Evolutionary conservation across 2,888 invertebrate species (phyloP), one percentile per base, ranked within the genome.

Genomic region (Orchesella flavescens): DNA sequence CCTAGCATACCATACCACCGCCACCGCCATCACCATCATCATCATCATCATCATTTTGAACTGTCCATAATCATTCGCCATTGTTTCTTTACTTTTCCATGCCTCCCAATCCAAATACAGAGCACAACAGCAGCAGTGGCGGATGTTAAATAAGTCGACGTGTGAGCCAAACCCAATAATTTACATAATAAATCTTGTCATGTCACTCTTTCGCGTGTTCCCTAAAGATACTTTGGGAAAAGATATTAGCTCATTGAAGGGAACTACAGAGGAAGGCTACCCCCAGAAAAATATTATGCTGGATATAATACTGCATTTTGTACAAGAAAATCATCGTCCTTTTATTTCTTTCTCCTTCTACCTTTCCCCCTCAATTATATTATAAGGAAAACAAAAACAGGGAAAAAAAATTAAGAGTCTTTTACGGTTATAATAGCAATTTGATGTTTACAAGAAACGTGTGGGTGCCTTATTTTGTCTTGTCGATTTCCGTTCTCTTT

Each of bases 111-210:
- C 2, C 7, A 34, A 4, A 7, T 34, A 34, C 34, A 34, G 7
- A 4, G 7, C 34, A 34, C 34, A 34, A 34, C 34, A 34, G 34
- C 2, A 7, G 7, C 34, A 34, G 7, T 7, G 7, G 34, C 2
- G 34, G 7, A 34, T 34, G 34, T 34, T 34, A 34, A 34, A 23
- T 68, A 77, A 69, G 68, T 77, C 77, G 69, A 68, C 69, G 78
- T 79, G 66, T 65, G 65, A 75, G 84, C 77, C 59, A 68, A 81
- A 76, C 77, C 34, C 77, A 84, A 84, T 84, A 84, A 84, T 84
- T 84, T 84, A 77, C 81, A 84, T 84, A 81, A 84, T 81, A 84
- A 76, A 77, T 81, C 77, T 71, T 72, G 65, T 74, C 77, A 63
- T 63, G 46, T 66, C 72, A 44, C 63, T 59, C 15, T 63, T 65